A percentile compares a stretch with the other conserved stretches of the same genome.
Evolutionary conservation across 2,113 vertebrate genomes (phyloP).

Genomic region (Lynx canadensis): DNA sequence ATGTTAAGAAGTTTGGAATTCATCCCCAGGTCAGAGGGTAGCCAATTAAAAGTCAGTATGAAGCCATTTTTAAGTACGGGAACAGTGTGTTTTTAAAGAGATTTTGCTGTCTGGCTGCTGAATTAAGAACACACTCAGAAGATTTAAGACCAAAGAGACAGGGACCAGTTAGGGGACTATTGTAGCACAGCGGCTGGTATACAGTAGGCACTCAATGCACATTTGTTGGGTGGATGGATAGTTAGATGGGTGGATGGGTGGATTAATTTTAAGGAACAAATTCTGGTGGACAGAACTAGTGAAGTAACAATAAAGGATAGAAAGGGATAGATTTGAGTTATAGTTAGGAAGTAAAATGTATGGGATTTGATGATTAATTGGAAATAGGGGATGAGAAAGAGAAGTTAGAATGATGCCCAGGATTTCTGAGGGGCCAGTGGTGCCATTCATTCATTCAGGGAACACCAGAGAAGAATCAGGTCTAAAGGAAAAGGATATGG

Average conservation of each 20-base stretch:
- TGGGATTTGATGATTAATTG: constrained; percentile 42
- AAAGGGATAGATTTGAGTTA: constrained; percentile 20
- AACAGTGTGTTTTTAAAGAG: not conserved
- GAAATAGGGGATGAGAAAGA: not conserved
- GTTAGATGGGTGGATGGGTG: not conserved
- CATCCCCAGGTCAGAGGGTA: constrained; percentile 7
- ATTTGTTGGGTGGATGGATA: constrained; percentile 10
- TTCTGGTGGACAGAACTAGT: constrained; percentile 8
- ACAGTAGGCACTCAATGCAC: not conserved
- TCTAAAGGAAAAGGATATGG: not conserved
- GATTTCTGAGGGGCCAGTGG: not conserved
- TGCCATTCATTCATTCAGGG: not conserved
- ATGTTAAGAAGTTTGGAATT: constrained; percentile 46
- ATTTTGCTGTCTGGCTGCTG: not conserved
- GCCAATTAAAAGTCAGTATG: not conserved
- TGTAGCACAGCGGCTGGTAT: not conserved
- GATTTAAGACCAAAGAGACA: not conserved
- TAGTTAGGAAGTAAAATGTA: constrained; percentile 31
- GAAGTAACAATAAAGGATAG: constrained; percentile 3
- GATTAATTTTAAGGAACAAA: not conserved
- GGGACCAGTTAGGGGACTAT: not conserved
- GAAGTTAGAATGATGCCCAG: not conserved
- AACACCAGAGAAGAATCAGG: not conserved
- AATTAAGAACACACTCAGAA: not conserved
- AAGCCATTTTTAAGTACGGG: not conserved